Conservation (phyloP, 2,113 vertebrate species). For the Apeltes quadracus region DNA sequence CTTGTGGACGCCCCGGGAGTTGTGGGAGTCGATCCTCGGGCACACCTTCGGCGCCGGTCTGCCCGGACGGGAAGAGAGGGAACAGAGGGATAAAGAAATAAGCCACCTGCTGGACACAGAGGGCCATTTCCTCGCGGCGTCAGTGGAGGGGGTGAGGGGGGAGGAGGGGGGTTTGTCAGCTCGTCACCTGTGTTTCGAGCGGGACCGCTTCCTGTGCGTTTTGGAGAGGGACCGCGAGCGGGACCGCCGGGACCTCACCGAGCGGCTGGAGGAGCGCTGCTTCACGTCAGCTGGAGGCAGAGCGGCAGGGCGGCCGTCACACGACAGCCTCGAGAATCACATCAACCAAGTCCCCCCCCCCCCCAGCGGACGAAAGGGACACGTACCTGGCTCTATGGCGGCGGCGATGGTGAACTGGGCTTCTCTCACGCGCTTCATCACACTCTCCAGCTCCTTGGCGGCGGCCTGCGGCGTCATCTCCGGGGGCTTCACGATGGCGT, state of each 20-base stretch:
- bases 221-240: conserved; percentile 85
- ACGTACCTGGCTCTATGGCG: conserved; percentile 92
- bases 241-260: conserved; percentile 82
- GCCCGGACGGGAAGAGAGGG: conserved; percentile 67
- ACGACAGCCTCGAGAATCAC: background rate
- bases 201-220: conserved; percentile 88
- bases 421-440: conserved; percentile 96
- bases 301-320: background rate
- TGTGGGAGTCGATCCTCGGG: conserved; percentile 81
- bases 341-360: background rate
- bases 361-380: background rate
- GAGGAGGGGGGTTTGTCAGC: background rate
- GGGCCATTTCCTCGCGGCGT: no score
- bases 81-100: background rate
- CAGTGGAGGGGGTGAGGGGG: no score
- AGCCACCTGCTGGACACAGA: background rate
- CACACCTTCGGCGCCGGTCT: conserved; percentile 83
- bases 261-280: conserved; percentile 79
- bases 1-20: conserved; percentile 84
- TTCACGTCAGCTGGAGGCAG: conserved; percentile 71
- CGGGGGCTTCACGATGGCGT: conserved; percentile 97
- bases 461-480: conserved; percentile 97
- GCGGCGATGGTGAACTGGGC: conserved; percentile 95
- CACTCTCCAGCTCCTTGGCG: conserved; percentile 94
- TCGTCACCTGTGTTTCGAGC: conserved; percentile 88